A percentile compares a stretch with the other conserved stretches of the same genome.
Evolutionary conservation across 1,140 invertebrate species (phyloP).

Genomic region (Zaprionus ornatus): DNA sequence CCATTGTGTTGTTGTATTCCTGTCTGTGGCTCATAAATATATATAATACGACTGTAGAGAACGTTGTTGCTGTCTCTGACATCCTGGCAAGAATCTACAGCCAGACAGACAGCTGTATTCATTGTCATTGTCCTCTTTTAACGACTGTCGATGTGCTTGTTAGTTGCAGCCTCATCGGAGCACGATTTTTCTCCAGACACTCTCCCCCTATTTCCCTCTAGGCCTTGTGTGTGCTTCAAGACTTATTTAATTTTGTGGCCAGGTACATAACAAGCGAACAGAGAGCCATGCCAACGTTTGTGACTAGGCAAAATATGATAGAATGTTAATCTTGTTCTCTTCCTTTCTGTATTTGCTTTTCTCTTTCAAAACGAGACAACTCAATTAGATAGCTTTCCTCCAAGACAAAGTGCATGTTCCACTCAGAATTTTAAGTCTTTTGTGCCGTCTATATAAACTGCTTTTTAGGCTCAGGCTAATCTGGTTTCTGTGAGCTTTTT

Average conservation of each 20-base stretch:
- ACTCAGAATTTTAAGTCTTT: background rate
- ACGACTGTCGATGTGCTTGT: slow-evolving; percentile 49
- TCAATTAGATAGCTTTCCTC: slow-evolving; percentile 27
- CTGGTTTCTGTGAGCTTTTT: slow-evolving; percentile 11
- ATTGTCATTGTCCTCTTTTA: slow-evolving; percentile 36
- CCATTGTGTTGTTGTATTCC: slow-evolving; percentile 25
- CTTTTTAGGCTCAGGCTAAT: background rate
- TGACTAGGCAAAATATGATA: slow-evolving; percentile 27
- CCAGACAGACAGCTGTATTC: background rate
- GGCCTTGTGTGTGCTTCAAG: slow-evolving; percentile 4
- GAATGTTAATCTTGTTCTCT: background rate
- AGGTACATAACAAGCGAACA: background rate
- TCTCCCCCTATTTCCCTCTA: background rate
- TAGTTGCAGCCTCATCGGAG: slow-evolving; percentile 34
- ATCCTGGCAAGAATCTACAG: slow-evolving; percentile 14
- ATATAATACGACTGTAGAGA: slow-evolving; percentile 24
- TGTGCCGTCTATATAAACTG: background rate
- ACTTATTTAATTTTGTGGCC: slow-evolving; percentile 41
- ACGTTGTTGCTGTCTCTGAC: slow-evolving; percentile 27
- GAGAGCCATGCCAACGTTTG: slow-evolving; percentile 12
- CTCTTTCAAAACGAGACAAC: slow-evolving; percentile 5
- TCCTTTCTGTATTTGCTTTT: background rate
- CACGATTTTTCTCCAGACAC: background rate
- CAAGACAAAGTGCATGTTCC: slow-evolving; percentile 1
- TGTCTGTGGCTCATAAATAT: slow-evolving; percentile 41